phyloP scores from a whole-genome alignment of 2,113 vertebrate genomes.

The Pseudois nayaur region DNA sequence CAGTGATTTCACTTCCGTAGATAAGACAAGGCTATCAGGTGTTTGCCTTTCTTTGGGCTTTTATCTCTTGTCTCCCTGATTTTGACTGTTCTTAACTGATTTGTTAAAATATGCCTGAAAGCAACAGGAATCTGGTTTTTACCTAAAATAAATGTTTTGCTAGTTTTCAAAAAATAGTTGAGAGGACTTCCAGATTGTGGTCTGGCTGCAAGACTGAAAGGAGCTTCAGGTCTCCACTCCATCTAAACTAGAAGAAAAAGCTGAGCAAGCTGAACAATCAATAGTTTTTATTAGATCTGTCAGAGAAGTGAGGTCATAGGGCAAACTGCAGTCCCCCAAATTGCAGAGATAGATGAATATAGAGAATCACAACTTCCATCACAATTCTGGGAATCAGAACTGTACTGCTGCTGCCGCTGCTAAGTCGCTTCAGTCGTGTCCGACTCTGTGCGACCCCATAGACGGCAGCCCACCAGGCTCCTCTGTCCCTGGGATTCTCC shows the following conservation, averaged over 20 bases:
- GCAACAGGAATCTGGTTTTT: neutral
- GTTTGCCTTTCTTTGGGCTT: neutral
- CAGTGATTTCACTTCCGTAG: neutral
- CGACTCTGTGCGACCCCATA: no score
- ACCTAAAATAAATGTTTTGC: neutral
- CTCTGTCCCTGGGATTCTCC: no score
- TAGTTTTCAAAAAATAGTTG: neutral
- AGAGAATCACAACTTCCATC: neutral
- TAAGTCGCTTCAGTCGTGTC: no score
- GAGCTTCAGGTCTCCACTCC: neutral
- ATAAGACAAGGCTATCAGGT: neutral
- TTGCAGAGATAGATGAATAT: neutral
- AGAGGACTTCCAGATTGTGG: neutral
- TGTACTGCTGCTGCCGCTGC: neutral
- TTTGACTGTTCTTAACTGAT: neutral
- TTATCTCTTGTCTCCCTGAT: neutral
- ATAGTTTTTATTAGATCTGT: neutral
- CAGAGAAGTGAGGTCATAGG: neutral
- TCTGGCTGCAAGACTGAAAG: neutral
- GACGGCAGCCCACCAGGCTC: no score
- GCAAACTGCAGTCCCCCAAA: neutral
- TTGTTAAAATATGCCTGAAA: neutral
- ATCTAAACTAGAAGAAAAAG: neutral
- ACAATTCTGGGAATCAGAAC: neutral
- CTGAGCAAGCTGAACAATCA: neutral